Conservation (phyloP, 1,140 invertebrate species). For the Drosophila busckii region DNA sequence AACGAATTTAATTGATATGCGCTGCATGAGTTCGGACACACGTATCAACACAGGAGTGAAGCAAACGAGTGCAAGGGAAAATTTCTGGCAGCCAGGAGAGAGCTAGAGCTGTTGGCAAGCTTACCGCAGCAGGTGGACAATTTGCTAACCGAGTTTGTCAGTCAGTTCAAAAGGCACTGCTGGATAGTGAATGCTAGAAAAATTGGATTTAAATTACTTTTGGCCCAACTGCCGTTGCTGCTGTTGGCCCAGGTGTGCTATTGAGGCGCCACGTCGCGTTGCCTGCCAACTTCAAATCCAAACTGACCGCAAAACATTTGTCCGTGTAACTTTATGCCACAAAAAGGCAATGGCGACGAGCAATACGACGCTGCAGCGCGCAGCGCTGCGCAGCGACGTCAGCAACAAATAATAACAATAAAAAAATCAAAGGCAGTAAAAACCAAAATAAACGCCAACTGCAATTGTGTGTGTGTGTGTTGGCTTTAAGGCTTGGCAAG, state of each 20-base stretch:
- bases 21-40: too few species aligned
- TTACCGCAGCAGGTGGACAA: too few species aligned
- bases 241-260: constrained; percentile 40
- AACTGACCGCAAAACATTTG: constrained; percentile 76
- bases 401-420: constrained; percentile 67
- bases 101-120: too few species aligned
- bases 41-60: too few species aligned
- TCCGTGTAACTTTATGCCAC: constrained; percentile 68
- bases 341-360: constrained; percentile 11
- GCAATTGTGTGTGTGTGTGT: constrained; percentile 16
- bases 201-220: too few species aligned
- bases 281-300: constrained; percentile 66
- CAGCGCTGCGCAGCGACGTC: constrained; percentile 52
- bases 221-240: too few species aligned
- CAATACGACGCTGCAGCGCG: constrained; percentile 1
- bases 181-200: too few species aligned
- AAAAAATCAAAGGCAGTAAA: constrained; percentile 56
- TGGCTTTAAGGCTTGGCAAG: constrained; percentile 42
- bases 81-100: too few species aligned
- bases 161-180: too few species aligned
- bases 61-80: too few species aligned
- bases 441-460: constrained; percentile 47
- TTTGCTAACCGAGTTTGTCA: too few species aligned
- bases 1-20: too few species aligned
- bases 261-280: constrained; percentile 51